Base-by-base conservation (phyloP, 2,797 vertebrate species). In the Acipenser ruthenus region DNA sequence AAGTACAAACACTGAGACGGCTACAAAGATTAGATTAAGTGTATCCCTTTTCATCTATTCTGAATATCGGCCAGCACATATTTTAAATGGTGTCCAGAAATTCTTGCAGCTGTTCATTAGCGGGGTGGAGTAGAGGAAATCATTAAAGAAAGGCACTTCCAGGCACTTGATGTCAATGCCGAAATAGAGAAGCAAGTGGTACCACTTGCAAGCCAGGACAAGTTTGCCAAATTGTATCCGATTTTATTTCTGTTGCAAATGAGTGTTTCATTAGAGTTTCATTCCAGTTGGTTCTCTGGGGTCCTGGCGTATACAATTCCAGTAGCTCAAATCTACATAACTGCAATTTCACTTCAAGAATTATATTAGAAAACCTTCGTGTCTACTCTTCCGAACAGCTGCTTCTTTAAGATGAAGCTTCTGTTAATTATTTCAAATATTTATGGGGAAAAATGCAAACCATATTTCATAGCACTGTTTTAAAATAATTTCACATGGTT, bases 71-170 rank as follows among this genome's bases (percentile, higher is more conserved):
- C 80, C 81, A 88, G 78, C 70, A 79, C 78, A 82, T 80, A 82
- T 76, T 81, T 77, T 75, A 78, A 82, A 77, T 65, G 52, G 80
- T 78, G 77, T 71, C 69, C 75, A 75, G 69, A 83, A 79, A 70
- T 77, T 68, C 55, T 64, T 63, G 78, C 91, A 93, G 88, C 88
- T 93, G 88, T 86, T 90, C 62, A 61, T 77, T 75, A 71, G 65
- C 49, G 68, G 67, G 69, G 67, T 73, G 3, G 75, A 67, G 67
- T 60, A 79, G 72, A 80, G 82, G 76, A 87, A 88, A 88, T 79
- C 76, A 73, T 84, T 83, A 84, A 75, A 77, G 71, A 73, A 0
- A 73, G 63, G 68, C 68, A 73, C 74, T 79, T 84, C 68, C 78
- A 84, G 64, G 56, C 76, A 70, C 78, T 83, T 71, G 68, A 77